phyloP scores from a whole-genome alignment of 2,113 vertebrate genomes.

The Vulpes vulpes region DNA sequence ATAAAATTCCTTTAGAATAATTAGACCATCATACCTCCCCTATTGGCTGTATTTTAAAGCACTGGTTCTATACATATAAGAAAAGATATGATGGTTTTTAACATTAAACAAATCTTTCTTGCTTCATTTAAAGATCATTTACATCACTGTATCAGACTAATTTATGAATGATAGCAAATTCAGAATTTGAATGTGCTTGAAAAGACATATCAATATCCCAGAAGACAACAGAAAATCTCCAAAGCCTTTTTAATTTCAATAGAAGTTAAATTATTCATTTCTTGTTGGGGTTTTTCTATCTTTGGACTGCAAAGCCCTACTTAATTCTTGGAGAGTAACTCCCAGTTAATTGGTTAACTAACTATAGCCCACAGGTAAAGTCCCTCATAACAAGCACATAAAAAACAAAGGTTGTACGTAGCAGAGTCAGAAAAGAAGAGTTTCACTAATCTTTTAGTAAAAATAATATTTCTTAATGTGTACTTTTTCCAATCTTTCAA shows the following conservation, averaged over 20 bases:
- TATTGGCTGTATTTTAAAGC: slow-evolving; percentile 8
- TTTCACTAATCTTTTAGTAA: slow-evolving; percentile 59
- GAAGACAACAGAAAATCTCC: slow-evolving; percentile 26
- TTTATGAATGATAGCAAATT: not conserved
- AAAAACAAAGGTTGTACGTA: slow-evolving; percentile 23
- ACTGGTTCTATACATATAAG: not conserved
- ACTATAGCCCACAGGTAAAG: slow-evolving; percentile 58
- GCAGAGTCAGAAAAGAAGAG: not conserved
- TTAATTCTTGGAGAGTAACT: slow-evolving; percentile 57
- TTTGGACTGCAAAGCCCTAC: slow-evolving; percentile 34
- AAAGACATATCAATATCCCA: slow-evolving; percentile 9
- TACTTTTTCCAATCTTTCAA: not conserved
- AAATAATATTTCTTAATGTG: slow-evolving; percentile 25
- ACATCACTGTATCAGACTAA: not conserved
- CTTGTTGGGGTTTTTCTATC: slow-evolving; percentile 20
- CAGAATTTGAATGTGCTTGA: not conserved
- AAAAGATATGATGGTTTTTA: slow-evolving; percentile 39
- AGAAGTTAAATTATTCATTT: slow-evolving; percentile 63
- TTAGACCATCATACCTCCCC: not conserved
- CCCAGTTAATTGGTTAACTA: slow-evolving; percentile 67
- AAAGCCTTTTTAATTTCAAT: slow-evolving; percentile 60
- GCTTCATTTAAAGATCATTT: not conserved
- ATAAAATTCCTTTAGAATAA: slow-evolving; percentile 46
- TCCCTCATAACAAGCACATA: slow-evolving; percentile 35
- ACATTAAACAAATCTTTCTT: slow-evolving; percentile 33